Conservation (phyloP, 1,140 invertebrate species). For the Ips nitidus region DNA sequence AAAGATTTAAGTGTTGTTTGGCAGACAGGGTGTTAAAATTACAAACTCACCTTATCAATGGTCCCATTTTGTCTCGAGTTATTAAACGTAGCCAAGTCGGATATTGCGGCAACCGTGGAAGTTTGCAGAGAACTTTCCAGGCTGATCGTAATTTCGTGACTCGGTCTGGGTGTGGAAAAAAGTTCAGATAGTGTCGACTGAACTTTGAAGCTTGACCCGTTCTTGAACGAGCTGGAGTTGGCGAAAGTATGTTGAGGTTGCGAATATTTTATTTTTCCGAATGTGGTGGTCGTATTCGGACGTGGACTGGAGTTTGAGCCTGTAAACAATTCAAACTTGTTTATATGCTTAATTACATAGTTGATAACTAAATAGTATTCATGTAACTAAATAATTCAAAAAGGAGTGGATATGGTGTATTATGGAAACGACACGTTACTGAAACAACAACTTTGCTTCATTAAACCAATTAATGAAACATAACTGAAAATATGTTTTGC, state of each 20-base stretch:
- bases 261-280: background rate
- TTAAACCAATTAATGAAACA: too few species aligned
- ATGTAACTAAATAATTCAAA: too few species aligned
- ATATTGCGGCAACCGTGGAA: background rate
- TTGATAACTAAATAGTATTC: too few species aligned
- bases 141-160: background rate
- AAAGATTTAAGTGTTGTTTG: background rate
- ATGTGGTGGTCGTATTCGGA: background rate
- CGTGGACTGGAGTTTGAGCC: background rate
- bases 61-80: background rate
- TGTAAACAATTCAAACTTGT: too few species aligned
- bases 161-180: background rate
- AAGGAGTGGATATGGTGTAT: too few species aligned
- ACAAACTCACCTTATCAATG: constrained; percentile 5
- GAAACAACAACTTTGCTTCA: too few species aligned
- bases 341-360: too few species aligned
- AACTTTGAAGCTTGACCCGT: background rate
- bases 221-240: background rate
- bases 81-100: constrained; percentile 4
- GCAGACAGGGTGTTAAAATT: too few species aligned
- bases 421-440: too few species aligned
- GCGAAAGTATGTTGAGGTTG: background rate
- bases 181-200: background rate
- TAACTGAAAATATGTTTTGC: too few species aligned
- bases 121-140: constrained; percentile 9